Evolutionary conservation across 1,140 invertebrate species (phyloP), one percentile per base, ranked within the genome.

Genomic region (Apocrypta bakeri): DNA sequence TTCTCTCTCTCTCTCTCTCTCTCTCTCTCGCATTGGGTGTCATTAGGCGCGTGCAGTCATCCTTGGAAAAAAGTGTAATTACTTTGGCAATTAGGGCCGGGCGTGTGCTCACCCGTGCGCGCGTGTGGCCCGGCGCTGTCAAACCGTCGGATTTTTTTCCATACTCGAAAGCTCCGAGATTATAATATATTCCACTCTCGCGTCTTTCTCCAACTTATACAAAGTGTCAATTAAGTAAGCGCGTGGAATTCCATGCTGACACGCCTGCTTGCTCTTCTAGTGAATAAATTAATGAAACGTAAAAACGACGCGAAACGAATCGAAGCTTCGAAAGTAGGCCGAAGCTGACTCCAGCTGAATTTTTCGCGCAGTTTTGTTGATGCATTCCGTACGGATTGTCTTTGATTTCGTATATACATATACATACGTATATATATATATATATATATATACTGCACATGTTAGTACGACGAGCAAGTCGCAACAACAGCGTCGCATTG

Each of bases 201-300:
- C 29, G 8, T 31, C 29, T 64, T 33, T 76, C 29, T 64, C 42
- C 2, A 79, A 79, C 78, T 87, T 85, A n/a, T n/a, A 87, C 84
- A 81, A 86, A 89, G 81, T 86, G 85, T 88, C 88, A 91, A 91
- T 90, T 90, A 91, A 88, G 86, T 81, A 83, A 69, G 33, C 84
- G 84, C 82, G 83, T 85, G 86, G 83, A 86, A 86, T 87, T 86
- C 84, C 37, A 33, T 25, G n/a, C 68, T 48, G 83, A 85, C 84
- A 86, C 82, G 85, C 83, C 85, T 79, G 85, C 75, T 83, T 37
- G 64, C 63, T 69, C 71, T 12, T 72, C 31, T 37, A n/a, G n/a
- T n/a, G 31, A 71, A 71, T 71, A 33, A 27, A 66, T 56, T n/a
- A 56, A 56, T 56, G 48, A 17, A 17, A 48, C 12, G 42, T 37